These are phyloP conservation scores for Antigone vipio DNA, from an alignment of 2,113 vertebrate genomes.

Conservation along the genomic window DNA sequence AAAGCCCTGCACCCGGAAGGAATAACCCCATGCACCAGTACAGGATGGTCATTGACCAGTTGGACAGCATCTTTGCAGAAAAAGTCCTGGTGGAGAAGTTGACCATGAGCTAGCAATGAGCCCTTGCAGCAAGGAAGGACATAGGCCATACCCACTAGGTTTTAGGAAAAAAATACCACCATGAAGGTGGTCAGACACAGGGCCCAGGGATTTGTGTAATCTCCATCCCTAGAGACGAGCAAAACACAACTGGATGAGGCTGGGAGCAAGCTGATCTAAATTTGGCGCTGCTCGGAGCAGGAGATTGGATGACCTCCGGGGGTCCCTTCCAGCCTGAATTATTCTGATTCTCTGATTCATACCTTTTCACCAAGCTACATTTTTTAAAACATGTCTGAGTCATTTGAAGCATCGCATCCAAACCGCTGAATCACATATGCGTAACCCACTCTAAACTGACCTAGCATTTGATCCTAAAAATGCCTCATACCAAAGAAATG, in stretches of 20 bases:
- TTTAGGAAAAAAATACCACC: neutral
- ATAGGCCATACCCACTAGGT: neutral
- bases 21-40: neutral
- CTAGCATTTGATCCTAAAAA: neutral
- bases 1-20: neutral
- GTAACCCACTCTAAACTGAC: neutral
- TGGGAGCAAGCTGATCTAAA: neutral
- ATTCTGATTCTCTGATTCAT: neutral
- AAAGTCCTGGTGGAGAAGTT: neutral
- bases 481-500: neutral
- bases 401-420: neutral
- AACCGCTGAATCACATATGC: neutral
- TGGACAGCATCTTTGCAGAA: neutral
- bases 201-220: neutral
- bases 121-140: neutral
- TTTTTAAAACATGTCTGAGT: neutral
- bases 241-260: neutral
- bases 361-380: neutral
- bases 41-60: neutral
- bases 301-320: fast-evolving
- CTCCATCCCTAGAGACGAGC: neutral
- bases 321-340: neutral
- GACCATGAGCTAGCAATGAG: neutral
- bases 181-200: neutral
- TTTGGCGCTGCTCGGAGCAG: neutral